Percentiles rank a stretch among this genome's conserved stretches.
Conservation (phyloP, 2,797 vertebrate genomes). For the Lithobates sylvaticus region DNA sequence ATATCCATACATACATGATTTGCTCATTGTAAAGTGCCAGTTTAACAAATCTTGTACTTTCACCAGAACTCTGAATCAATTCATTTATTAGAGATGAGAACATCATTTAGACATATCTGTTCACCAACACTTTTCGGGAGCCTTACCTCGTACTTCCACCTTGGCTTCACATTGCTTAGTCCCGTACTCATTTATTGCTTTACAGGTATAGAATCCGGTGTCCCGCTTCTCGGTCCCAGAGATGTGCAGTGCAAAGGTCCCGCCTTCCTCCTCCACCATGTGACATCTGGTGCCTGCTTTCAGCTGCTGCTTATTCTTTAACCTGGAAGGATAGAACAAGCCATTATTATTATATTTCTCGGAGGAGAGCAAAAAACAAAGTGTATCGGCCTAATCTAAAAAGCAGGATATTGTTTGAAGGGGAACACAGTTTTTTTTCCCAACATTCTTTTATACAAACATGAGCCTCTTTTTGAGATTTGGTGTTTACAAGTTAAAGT, state of each 20-base stretch:
- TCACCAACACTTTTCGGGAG: background rate
- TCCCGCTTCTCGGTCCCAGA: conserved; percentile 84
- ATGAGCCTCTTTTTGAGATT: too few relatives aligned
- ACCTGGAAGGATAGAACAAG: conserved; percentile 75
- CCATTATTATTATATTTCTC: too few relatives aligned
- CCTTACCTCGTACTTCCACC: conserved; percentile 92
- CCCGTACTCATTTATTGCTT: conserved; percentile 96
- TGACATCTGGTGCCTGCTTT: conserved; percentile 86
- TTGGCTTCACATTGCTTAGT: conserved; percentile 92
- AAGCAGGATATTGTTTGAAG: too few relatives aligned
- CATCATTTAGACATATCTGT: background rate
- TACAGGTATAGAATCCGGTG: conserved; percentile 92
- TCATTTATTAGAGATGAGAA: too few relatives aligned
- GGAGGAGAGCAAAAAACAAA: background rate
- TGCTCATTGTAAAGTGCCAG: too few relatives aligned
- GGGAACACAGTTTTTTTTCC: too few relatives aligned
- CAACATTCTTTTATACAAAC: too few relatives aligned
- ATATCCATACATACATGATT: too few relatives aligned
- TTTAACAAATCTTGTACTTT: too few relatives aligned
- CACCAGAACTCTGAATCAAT: too few relatives aligned
- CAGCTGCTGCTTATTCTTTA: conserved; percentile 92
- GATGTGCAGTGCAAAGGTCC: conserved; percentile 86
- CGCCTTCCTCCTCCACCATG: conserved; percentile 80
- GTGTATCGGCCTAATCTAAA: too few relatives aligned
- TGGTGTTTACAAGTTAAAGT: too few relatives aligned